Percentiles rank a stretch among this genome's conserved stretches.
Conservation (phyloP, 2,888 invertebrate species). For the Seira ritae region DNA sequence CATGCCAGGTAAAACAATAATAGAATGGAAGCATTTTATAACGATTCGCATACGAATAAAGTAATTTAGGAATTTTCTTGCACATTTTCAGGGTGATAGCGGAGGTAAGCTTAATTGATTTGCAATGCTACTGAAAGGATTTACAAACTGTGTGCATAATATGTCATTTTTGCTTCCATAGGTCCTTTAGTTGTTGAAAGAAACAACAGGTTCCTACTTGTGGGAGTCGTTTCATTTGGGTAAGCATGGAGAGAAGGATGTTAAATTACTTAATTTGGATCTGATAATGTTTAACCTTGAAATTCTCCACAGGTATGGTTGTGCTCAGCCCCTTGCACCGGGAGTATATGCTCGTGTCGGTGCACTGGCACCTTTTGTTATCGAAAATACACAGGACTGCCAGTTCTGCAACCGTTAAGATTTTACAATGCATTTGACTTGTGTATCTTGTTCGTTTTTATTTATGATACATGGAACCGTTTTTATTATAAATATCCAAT, state of each 20-base stretch:
- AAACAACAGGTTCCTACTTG: slow-evolving; percentile 26
- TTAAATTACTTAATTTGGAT: neutral
- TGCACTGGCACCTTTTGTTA: slow-evolving; percentile 16
- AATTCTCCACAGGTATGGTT: no score
- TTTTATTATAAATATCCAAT: no score
- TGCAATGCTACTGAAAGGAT: no score
- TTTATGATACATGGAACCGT: no score
- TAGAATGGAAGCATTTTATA: no score
- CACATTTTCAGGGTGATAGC: slow-evolving; percentile 25
- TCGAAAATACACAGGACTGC: slow-evolving; percentile 35
- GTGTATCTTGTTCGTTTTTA: no score
- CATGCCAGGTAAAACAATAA: slow-evolving; percentile 59
- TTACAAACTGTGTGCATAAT: no score
- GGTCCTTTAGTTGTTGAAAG: slow-evolving; percentile 17
- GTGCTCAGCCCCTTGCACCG: slow-evolving; percentile 62
- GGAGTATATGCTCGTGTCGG: slow-evolving; percentile 58
- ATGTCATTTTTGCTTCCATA: neutral
- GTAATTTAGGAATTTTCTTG: neutral
- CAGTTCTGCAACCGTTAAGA: slow-evolving; percentile 25
- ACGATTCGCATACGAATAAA: neutral
- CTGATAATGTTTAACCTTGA: no score
- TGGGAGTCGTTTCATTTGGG: slow-evolving; percentile 62
- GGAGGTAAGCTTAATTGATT: no score
- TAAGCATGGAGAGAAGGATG: slow-evolving; percentile 37
- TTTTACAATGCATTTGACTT: no score